Evolutionary conservation across 2,888 invertebrate species (phyloP), one percentile per base, ranked within the genome.

Genomic region (Reticulitermes lucifugus): DNA sequence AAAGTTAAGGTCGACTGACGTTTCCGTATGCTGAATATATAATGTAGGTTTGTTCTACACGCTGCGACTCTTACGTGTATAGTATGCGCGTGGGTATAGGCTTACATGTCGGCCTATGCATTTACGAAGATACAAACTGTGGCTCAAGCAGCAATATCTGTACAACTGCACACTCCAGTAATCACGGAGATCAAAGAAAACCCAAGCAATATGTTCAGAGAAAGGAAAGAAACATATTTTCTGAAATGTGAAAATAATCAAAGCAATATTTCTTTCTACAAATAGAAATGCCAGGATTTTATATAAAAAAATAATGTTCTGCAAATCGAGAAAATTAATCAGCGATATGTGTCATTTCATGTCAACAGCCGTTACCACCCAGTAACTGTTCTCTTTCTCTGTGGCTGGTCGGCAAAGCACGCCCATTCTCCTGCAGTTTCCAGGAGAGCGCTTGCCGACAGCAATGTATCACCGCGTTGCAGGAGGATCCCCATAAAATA

Each of bases 391-490:
- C 65, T 65, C 65, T 7, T 55, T 51, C 79, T 79, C 55, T 51
- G 51, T 55, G 79, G 41, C 51, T 55, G 79, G 25, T 51, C 43
- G 79, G 79, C 51, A 51, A 22, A 55, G 79, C 79, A 79, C 79
- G 51, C 25, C 55, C 51, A 79, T 79, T 77, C 75, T 46, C 55
- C 51, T 46, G 51, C 80, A 60, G 80, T 60, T 80, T 80, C 80
- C 80, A 80, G 60, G 60, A 80, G 80, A 80, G n/a, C 80, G 80
- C 55, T 79, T 35, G 51, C 80, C 21, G 80, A 51, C 80, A 80
- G 80, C 80, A 29, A 80, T 80, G 80, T 80, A 80, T 80, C 80
- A 80, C 80, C 60, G 80, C 21, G 55, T 59, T 41, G 60, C 79
- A 79, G 10, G 79, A 51, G 79, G 29, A 79, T 25, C 55, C 4